These are phyloP conservation scores for Sapayoa aenigma DNA, from an alignment of 2,113 vertebrate species.

Conservation along the genomic window DNA sequence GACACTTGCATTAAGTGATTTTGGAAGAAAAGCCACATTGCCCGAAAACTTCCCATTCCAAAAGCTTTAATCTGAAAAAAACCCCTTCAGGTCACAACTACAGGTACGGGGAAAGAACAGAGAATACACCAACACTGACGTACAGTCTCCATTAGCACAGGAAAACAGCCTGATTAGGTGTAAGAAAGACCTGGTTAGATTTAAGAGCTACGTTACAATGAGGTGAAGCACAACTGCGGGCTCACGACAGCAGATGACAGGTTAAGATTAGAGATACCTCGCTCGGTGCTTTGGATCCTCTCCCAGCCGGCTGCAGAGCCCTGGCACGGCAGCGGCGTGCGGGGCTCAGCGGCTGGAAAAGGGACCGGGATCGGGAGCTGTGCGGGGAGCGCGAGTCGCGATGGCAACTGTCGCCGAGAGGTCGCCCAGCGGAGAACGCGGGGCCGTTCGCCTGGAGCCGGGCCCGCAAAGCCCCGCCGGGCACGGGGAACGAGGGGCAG, in stretches of 20 bases:
- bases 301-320: rapidly evolving
- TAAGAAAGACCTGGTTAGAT: background rate
- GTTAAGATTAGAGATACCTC: background rate
- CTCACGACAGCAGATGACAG: background rate
- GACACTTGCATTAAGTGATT: background rate
- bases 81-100: background rate
- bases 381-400: background rate
- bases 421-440: background rate
- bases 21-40: background rate
- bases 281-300: background rate
- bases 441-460: background rate
- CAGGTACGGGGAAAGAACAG: background rate
- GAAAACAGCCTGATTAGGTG: background rate
- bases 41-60: background rate
- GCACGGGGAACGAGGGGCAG: background rate
- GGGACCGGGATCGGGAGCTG: background rate
- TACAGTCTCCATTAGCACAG: rapidly evolving
- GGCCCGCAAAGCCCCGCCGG: background rate
- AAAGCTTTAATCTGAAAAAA: background rate
- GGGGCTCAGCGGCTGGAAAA: background rate
- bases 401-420: background rate
- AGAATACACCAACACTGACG: background rate
- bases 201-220: background rate
- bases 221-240: background rate
- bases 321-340: background rate